Percentiles rank a stretch among this genome's conserved stretches.
These are phyloP conservation scores for Drosophila mayri DNA, from an alignment of 1,140 invertebrate species.

Conservation along the genomic window DNA sequence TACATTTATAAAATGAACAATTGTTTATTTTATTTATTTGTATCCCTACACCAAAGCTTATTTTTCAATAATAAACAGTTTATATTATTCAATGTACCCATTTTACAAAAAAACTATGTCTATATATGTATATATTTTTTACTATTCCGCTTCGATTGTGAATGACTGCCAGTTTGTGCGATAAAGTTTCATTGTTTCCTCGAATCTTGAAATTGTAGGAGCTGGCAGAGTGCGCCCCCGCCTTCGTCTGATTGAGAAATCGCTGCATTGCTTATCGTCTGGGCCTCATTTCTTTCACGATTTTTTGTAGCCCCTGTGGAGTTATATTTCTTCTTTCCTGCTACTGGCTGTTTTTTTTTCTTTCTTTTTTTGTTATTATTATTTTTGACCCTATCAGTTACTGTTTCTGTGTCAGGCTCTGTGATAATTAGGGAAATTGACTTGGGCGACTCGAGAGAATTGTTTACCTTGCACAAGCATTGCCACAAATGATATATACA, in stretches of 20 bases:
- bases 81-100: neutral
- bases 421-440: slow-evolving; percentile 17
- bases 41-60: neutral
- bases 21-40: neutral
- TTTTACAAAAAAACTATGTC: neutral
- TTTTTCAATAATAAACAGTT: neutral
- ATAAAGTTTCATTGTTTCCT: slow-evolving; percentile 61
- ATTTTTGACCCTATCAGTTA: slow-evolving; percentile 26
- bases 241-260: slow-evolving; percentile 49
- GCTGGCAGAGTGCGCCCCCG: slow-evolving; percentile 15
- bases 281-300: neutral
- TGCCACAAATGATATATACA: slow-evolving; percentile 16
- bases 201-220: slow-evolving; percentile 22
- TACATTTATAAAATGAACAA: too few relatives aligned
- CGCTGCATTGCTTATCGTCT: slow-evolving; percentile 37
- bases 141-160: neutral
- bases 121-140: neutral
- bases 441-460: slow-evolving; percentile 20
- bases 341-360: slow-evolving; percentile 9
- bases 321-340: slow-evolving; percentile 24
- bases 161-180: slow-evolving; percentile 23
- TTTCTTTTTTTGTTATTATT: neutral
- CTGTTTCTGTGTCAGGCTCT: slow-evolving; percentile 5
- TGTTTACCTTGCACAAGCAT: slow-evolving; percentile 27
- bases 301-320: neutral